Evolutionary conservation across 2,113 vertebrate species (phyloP), one percentile per base, ranked within the genome.

Genomic region (Xenus cinereus): DNA sequence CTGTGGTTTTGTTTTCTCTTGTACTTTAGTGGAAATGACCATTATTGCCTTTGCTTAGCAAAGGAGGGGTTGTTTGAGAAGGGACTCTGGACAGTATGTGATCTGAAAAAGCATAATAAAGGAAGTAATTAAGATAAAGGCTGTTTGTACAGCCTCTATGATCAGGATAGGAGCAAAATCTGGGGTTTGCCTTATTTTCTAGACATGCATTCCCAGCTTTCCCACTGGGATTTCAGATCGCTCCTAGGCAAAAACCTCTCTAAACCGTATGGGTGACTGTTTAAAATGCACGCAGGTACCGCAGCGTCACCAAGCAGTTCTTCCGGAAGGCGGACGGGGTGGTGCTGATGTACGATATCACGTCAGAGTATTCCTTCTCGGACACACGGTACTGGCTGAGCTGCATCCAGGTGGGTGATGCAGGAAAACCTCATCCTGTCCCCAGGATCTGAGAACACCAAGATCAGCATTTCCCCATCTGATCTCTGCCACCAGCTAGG

Each of bases 291-390:
- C 14, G 3, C 97, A 99, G 99, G 98, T 99, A 99, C 98, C 99
- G 91, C 97, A 99, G 99, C 92, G 22, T 99, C 94, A 99, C 99
- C 4, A 98, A 94, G 57, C 99, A 99, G 97, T 95, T 99, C 50
- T 99, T 99, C 90, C 98, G 98, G 50, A 99, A 98, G 98, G 99
- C 99, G 0, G 98, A 99, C 0, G 99, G 98, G 2, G 97, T 99
- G 45, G 98, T 99, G 74, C 94, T 99, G 94, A 99, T 99, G 99
- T 99, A 99, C 6, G 99, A 99, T 32, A 66, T 99, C 97, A 98
- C 99, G 8, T 99, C 98, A 8, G 77, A 82, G 43, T 54, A 93
- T 8, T 99, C 98, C 88, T 99, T 99, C 67, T 80, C 66, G 4
- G 97, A 98, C 0, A 97, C 99, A 69, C 96, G 85, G 64, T 99